phyloP scores from a whole-genome alignment of 2,888 invertebrate genomes.

The Esperia sulphurella region DNA sequence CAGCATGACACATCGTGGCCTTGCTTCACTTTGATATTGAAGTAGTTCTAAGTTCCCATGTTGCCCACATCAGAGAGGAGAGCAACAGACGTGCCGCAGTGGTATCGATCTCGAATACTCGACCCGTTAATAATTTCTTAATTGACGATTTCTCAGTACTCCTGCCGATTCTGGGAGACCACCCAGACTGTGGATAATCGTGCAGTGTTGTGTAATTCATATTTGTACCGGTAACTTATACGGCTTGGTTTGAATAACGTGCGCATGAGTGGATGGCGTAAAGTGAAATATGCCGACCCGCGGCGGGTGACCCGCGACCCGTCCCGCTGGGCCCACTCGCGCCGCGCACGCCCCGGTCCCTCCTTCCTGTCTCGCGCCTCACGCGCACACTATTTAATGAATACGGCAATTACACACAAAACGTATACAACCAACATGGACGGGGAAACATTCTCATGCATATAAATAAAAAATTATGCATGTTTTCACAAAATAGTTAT shows the following conservation, averaged over 20 bases:
- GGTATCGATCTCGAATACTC: neutral
- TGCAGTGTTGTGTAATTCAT: slow-evolving; percentile 33
- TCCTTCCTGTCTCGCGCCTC: slow-evolving; percentile 1
- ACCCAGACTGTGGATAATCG: slow-evolving; percentile 43
- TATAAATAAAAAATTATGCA: slow-evolving; percentile 1
- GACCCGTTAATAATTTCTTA: slow-evolving; percentile 25
- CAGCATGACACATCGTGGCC: no score
- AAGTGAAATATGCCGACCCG: slow-evolving; percentile 17
- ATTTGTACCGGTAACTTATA: slow-evolving; percentile 32
- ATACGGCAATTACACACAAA: slow-evolving; percentile 8
- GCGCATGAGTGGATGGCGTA: slow-evolving; percentile 15
- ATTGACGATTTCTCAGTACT: slow-evolving; percentile 29
- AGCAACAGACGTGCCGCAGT: neutral
- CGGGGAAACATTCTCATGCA: neutral
- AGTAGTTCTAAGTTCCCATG: no score
- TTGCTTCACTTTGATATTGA: no score
- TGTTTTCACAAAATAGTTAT: slow-evolving; percentile 1
- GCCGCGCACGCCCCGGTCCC: neutral
- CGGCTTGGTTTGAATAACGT: slow-evolving; percentile 26
- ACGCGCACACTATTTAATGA: slow-evolving; percentile 9
- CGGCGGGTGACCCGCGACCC: slow-evolving; percentile 22
- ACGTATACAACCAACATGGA: neutral
- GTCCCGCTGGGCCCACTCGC: slow-evolving; percentile 11
- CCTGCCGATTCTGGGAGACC: slow-evolving; percentile 36
- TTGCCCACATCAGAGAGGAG: neutral